These are phyloP conservation scores for Drosophila phalerata DNA, from an alignment of 2,888 invertebrate genomes.

Conservation along the genomic window DNA sequence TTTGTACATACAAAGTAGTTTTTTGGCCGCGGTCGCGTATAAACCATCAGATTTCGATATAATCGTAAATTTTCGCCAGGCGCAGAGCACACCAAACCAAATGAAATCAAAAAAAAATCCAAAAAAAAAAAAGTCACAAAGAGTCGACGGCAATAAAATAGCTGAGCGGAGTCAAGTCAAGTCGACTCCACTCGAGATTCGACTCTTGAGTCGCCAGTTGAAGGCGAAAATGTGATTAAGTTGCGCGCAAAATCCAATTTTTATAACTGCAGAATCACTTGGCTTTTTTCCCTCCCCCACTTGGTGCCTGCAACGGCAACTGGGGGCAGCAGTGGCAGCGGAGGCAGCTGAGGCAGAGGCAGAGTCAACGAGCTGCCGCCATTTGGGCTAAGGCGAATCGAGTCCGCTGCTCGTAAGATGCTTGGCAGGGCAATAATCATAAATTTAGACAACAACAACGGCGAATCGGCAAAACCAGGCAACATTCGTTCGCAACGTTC, in stretches of 20 bases:
- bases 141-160: constrained; percentile 77
- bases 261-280: constrained; percentile 81
- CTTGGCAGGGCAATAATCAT: constrained; percentile 81
- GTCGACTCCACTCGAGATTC: constrained; percentile 51
- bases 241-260: constrained; percentile 81
- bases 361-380: constrained; percentile 37
- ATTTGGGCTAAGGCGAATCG: constrained; percentile 78
- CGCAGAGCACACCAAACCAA: constrained; percentile 59
- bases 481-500: constrained; percentile 7
- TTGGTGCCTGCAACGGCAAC: constrained; percentile 31
- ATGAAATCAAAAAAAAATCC: constrained; percentile 19
- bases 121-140: constrained; percentile 72
- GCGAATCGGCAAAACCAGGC: constrained; percentile 27
- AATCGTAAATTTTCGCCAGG: constrained; percentile 80
- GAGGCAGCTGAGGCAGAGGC: constrained; percentile 11
- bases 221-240: constrained; percentile 81
- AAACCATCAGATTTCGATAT: constrained; percentile 81
- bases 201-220: constrained; percentile 70
- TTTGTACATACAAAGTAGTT: constrained; percentile 71
- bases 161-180: constrained; percentile 62
- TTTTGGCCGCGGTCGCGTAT: constrained; percentile 71
- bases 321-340: constrained; percentile 16
- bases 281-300: constrained; percentile 68
- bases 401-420: constrained; percentile 78
- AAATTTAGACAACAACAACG: constrained; percentile 79